Conservation (phyloP, 30 jellyfish, hydroid and myxozoan genomes). For the Phacellophora camtschatica region DNA sequence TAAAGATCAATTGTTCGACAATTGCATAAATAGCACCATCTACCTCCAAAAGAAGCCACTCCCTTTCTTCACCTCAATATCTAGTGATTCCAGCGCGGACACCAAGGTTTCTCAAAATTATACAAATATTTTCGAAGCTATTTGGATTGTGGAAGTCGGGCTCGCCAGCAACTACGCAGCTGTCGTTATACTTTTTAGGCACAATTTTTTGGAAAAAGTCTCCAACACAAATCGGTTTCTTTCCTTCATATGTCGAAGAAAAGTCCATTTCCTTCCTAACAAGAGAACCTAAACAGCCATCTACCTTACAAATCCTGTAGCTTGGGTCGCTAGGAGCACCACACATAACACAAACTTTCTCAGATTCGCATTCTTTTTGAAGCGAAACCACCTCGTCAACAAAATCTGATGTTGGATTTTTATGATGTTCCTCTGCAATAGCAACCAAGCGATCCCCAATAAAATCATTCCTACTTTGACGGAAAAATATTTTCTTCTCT, state of each 20-base stretch:
- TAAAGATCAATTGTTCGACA: not conserved
- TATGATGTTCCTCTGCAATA: not conserved
- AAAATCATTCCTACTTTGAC: slow-evolving; percentile 2
- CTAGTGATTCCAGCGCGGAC: slow-evolving; percentile 12
- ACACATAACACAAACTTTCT: slow-evolving; percentile 5
- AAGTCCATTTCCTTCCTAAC: not conserved
- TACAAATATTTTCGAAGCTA: not conserved
- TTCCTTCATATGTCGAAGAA: not conserved
- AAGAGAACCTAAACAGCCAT: not conserved
- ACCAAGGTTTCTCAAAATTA: slow-evolving; percentile 20
- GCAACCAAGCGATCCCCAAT: not conserved
- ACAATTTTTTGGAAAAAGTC: not conserved
- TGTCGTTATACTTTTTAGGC: not conserved
- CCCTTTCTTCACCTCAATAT: slow-evolving; percentile 1
- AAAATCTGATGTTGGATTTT: not conserved
- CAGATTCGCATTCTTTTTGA: not conserved
- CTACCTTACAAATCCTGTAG: not conserved
- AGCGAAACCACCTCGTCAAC: not conserved
- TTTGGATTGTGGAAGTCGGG: slow-evolving; percentile 22
- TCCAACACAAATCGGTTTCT: not conserved
- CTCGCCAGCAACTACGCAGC: slow-evolving; percentile 1
- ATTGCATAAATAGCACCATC: slow-evolving; percentile 14
- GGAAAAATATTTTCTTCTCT: not conserved
- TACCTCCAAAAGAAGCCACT: not conserved
- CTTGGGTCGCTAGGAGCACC: slow-evolving; percentile 1